A percentile compares a stretch with the other conserved stretches of the same genome.
Evolutionary conservation across 2,797 vertebrate species (phyloP).

Genomic region (Sitta carolinensis): DNA sequence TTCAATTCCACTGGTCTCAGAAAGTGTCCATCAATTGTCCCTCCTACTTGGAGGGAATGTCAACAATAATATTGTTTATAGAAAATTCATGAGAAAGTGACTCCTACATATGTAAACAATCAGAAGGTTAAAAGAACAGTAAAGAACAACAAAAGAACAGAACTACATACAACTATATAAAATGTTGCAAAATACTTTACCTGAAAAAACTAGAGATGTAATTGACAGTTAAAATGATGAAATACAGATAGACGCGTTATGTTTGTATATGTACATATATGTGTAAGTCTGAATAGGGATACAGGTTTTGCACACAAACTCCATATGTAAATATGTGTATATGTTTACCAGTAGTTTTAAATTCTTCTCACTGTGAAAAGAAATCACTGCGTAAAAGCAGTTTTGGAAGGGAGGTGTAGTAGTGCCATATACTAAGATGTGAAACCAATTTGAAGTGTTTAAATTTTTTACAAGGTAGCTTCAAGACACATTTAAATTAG

Average conservation of each 20-base stretch:
- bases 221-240: background rate
- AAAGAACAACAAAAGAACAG: too few relatives aligned
- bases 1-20: too few relatives aligned
- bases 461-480: background rate
- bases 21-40: too few relatives aligned
- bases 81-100: too few relatives aligned
- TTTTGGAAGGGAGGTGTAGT: background rate
- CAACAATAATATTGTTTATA: too few relatives aligned
- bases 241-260: background rate
- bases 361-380: background rate
- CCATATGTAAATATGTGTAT: background rate
- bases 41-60: too few relatives aligned
- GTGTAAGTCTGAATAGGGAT: background rate
- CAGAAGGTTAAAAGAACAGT: too few relatives aligned
- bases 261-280: background rate
- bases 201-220: background rate
- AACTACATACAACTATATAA: background rate
- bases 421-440: background rate
- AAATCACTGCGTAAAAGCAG: background rate
- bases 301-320: background rate
- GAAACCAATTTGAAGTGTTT: background rate
- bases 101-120: too few relatives aligned
- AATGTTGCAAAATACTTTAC: background rate
- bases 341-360: background rate
- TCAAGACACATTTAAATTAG: background rate